A percentile compares a stretch with the other conserved stretches of the same genome.
Evolutionary conservation across 2,888 invertebrate species (phyloP).

Genomic region (Leptopilina syphax): DNA sequence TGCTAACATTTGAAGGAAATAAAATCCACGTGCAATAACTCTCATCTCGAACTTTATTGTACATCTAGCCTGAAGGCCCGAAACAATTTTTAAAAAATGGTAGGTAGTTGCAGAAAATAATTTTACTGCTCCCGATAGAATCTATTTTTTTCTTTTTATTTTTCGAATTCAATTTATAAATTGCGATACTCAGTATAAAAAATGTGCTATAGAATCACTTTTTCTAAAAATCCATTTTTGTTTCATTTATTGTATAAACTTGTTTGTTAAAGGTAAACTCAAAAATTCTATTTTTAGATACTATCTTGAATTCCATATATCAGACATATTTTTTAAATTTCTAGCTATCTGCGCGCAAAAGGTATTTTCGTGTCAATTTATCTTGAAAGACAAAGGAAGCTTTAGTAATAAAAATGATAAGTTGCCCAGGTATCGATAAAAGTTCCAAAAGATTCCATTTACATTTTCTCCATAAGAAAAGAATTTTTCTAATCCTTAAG

Average conservation of each 20-base stretch:
- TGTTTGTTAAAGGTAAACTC: too few relatives aligned
- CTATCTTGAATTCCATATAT: too few relatives aligned
- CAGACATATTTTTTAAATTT: not conserved
- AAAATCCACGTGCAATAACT: slow-evolving; percentile 18
- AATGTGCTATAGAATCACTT: too few relatives aligned
- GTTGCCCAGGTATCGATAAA: not conserved
- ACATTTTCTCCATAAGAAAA: not conserved
- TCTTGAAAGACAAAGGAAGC: not conserved
- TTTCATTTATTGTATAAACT: too few relatives aligned
- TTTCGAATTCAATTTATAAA: not conserved
- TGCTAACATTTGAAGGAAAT: not conserved
- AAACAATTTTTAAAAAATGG: slow-evolving; percentile 9
- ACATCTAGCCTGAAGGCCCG: not conserved
- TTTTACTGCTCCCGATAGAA: not conserved
- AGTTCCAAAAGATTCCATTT: not conserved
- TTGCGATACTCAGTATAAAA: too few relatives aligned
- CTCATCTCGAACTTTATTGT: not conserved
- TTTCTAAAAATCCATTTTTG: too few relatives aligned
- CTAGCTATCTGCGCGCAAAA: slow-evolving; percentile 3
- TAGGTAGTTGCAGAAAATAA: not conserved
- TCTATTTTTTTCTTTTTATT: not conserved
- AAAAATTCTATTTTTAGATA: too few relatives aligned
- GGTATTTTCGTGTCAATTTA: slow-evolving; percentile 6
- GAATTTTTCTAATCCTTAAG: not conserved
- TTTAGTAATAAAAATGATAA: slow-evolving; percentile 5